Base-by-base conservation (phyloP, 2,888 invertebrate genomes). In the Cheilosia soror region DNA sequence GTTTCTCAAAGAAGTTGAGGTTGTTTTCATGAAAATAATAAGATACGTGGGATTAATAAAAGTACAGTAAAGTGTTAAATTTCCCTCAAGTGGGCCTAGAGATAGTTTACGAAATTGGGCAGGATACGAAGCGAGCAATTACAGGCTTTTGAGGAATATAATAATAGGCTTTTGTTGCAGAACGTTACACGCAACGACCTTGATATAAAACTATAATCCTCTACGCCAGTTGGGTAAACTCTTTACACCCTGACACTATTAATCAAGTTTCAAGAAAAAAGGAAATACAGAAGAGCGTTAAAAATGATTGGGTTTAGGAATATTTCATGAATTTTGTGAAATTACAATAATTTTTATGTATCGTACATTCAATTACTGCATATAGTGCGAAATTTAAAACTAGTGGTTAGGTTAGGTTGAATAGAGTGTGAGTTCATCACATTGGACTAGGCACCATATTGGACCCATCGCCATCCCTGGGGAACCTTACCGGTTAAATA, bases 51-150 rank as follows among this genome's bases (percentile, higher is more conserved):
- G 37, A 49, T 49, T 15, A 47, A 25, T 63, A 9, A 33, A 33
- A 31, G 25, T 7, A 31, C 11, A 49, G 63, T 63, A 15, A 31
- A 63, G 49, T 63, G 49, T 49, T 29, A 49, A 63, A 44, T 63
- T 33, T 33, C 31, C 33, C 33, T 49, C 13, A 63, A 33, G 31
- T 31, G 29, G 33, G n/a, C 65, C 25, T 53, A 15, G 25, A 7
- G 49, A 53, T 27, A 27, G 5, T 29, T 15, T 29, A 40, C 11
- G 27, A 66, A 37, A 49, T 40, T 27, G 7, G 37, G 27, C 7
- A 29, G 6, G n/a, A 66, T 53, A 15, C 29, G 37, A 53, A 29
- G 27, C 7, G 11, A 66, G 15, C 27, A 53, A 29, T 29, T 40
- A 37, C 13, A 40, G 15, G 20, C n/a, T 51, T 27, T 40, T 25